These are phyloP conservation scores for Chionodraco myersi DNA, from an alignment of 2,113 vertebrate species.

Conservation along the genomic window DNA sequence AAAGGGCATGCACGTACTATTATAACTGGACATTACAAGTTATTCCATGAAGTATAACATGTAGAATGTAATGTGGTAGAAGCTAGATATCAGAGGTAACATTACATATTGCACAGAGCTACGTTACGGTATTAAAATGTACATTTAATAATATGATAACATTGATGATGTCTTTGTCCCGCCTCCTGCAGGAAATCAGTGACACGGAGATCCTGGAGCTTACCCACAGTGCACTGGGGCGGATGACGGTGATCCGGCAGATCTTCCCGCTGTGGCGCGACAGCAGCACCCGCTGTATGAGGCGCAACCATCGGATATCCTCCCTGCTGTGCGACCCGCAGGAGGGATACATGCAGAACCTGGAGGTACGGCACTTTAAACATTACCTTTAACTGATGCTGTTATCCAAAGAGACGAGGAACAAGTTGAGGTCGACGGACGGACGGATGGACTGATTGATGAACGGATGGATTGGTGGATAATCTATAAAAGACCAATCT, in stretches of 20 bases:
- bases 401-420: too few species aligned
- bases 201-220: conserved; percentile 95
- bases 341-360: conserved; percentile 96
- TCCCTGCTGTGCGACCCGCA: conserved; percentile 95
- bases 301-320: conserved; percentile 95
- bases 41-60: too few species aligned
- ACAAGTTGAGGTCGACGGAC: too few species aligned
- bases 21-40: rapidly evolving
- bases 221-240: conserved; percentile 93
- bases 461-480: too few species aligned
- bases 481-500: too few species aligned
- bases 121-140: too few species aligned
- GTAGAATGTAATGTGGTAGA: too few species aligned
- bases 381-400: too few species aligned
- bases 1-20: too few species aligned
- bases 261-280: conserved; percentile 93
- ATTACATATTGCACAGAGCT: neutral
- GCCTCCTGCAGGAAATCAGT: conserved; percentile 91
- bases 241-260: conserved; percentile 96
- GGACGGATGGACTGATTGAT: too few species aligned
- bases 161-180: neutral
- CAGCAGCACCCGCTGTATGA: conserved; percentile 90
- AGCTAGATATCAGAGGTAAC: too few species aligned
- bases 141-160: too few species aligned
- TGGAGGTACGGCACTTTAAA: conserved; percentile 85